These are phyloP conservation scores for Matsumurasca onukii DNA, from an alignment of 1,140 invertebrate genomes.

Conservation along the genomic window DNA sequence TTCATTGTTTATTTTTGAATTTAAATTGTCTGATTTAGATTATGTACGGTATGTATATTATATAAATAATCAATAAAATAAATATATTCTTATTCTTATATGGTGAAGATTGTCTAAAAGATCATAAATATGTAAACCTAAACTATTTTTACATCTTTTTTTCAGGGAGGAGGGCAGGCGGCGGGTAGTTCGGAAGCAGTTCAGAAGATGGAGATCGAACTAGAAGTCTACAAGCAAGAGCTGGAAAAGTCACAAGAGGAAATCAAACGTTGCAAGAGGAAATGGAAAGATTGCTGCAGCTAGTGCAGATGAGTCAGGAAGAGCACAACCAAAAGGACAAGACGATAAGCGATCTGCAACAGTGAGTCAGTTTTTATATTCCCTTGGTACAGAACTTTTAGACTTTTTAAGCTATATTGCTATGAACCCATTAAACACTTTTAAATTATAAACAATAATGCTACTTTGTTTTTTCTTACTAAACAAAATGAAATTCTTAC, in stretches of 20 bases:
- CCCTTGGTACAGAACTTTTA: not conserved
- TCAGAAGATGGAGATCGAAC: constrained; percentile 68
- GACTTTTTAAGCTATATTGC: not conserved
- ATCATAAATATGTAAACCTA: not conserved
- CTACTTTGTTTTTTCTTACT: constrained; percentile 9
- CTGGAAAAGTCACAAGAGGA: constrained; percentile 77
- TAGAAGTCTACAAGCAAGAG: constrained; percentile 70
- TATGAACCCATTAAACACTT: no score
- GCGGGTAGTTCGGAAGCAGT: constrained; percentile 30
- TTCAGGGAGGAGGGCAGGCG: not conserved
- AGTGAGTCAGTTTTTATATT: constrained; percentile 66
- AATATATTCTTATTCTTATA: no score
- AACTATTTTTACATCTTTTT: not conserved
- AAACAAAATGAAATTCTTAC: no score
- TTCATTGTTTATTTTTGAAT: no score
- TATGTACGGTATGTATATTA: not conserved
- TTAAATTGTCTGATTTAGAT: not conserved
- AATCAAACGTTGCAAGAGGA: constrained; percentile 75
- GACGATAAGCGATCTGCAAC: constrained; percentile 91
- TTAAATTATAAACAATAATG: not conserved
- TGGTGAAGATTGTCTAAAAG: not conserved
- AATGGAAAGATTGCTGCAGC: constrained; percentile 84
- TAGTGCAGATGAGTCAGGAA: constrained; percentile 94
- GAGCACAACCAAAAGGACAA: constrained; percentile 95
- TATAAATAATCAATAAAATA: not conserved